Percentiles rank a stretch among this genome's conserved stretches.
These are phyloP conservation scores for Salvator merianae DNA, from an alignment of 2,113 vertebrate species.

Conservation along the genomic window DNA sequence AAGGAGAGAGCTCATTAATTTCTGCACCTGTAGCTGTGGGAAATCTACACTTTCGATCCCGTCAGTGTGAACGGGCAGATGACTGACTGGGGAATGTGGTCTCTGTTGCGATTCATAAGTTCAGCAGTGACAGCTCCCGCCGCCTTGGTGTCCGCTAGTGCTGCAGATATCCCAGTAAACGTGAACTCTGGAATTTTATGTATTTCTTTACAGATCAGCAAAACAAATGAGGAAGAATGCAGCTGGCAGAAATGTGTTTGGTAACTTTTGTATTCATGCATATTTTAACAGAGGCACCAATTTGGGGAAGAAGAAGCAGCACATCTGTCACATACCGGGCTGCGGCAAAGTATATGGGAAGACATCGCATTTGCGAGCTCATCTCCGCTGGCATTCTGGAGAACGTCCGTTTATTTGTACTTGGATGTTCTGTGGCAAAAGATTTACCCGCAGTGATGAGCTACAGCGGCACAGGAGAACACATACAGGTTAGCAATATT, in stretches of 20 bases:
- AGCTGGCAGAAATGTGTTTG: background rate
- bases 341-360: slow-evolving; percentile 99
- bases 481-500: slow-evolving; percentile 89
- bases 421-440: slow-evolving; percentile 99
- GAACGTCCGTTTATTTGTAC: slow-evolving; percentile 97
- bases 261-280: background rate
- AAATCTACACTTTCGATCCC: slow-evolving; percentile 21
- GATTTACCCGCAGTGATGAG: slow-evolving; percentile 98
- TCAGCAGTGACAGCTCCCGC: background rate
- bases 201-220: background rate
- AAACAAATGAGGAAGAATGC: background rate
- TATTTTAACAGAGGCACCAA: slow-evolving; percentile 85
- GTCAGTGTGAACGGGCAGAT: background rate
- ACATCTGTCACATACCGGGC: slow-evolving; percentile 97
- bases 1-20: slow-evolving; percentile 17
- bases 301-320: slow-evolving; percentile 97
- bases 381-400: slow-evolving; percentile 98
- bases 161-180: background rate
- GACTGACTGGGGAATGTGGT: background rate
- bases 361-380: slow-evolving; percentile 97
- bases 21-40: background rate
- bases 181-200: background rate
- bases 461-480: slow-evolving; percentile 97
- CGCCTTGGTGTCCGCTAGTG: background rate
- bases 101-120: background rate